Conservation (phyloP, 1,140 invertebrate genomes). For the Andricus grossulariae region DNA sequence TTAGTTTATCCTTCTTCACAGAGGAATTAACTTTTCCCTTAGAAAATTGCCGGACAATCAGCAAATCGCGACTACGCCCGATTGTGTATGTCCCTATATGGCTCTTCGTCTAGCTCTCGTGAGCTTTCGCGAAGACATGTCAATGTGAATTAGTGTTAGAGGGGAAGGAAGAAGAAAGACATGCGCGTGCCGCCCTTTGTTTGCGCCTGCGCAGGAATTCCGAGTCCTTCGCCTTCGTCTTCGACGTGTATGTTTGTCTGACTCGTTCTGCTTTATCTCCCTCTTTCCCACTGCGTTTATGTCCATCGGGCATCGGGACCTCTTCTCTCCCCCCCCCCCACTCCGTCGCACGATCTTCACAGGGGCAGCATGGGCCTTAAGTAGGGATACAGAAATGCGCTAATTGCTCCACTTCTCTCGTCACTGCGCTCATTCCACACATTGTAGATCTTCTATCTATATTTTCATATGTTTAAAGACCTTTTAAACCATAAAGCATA, state of each 20-base stretch:
- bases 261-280: slow-evolving; percentile 18
- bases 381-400: neutral
- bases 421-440: neutral
- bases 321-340: slow-evolving; percentile 39
- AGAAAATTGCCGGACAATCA: neutral
- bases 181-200: slow-evolving; percentile 56
- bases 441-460: neutral
- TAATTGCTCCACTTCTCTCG: slow-evolving; percentile 9
- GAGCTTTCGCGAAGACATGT: slow-evolving; percentile 53
- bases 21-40: neutral
- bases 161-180: slow-evolving; percentile 50
- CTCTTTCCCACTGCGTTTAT: neutral
- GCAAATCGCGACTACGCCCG: neutral
- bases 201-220: slow-evolving; percentile 61
- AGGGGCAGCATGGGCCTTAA: slow-evolving; percentile 4
- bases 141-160: slow-evolving; percentile 63
- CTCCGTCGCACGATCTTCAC: slow-evolving; percentile 32
- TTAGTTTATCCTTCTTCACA: neutral
- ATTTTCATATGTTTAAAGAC: neutral
- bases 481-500: too few relatives aligned
- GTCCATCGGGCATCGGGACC: neutral
- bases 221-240: slow-evolving; percentile 47
- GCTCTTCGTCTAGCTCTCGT: slow-evolving; percentile 50
- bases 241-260: slow-evolving; percentile 27
- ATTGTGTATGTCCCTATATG: slow-evolving; percentile 25